Evolutionary conservation across 1,140 invertebrate species (phyloP).

Genomic region (Apolygus lucorum): DNA sequence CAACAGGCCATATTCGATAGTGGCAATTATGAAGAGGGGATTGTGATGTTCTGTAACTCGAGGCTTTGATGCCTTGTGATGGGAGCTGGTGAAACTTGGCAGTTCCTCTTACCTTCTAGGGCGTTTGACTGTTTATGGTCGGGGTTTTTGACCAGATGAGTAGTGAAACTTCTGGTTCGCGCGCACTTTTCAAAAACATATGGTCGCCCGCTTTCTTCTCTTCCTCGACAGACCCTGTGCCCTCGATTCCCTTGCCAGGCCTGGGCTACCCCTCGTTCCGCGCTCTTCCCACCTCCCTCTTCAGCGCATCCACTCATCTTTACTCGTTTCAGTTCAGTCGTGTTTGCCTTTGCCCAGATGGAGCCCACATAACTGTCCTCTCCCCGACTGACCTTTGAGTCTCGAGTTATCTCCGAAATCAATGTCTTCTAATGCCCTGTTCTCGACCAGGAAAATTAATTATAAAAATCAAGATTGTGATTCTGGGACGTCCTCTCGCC

Average conservation of each 20-base stretch:
- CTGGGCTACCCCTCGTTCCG: too few species aligned
- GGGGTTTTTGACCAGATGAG: not conserved
- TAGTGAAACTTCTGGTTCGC: not conserved
- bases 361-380: not conserved
- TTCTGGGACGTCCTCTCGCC: too few species aligned
- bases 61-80: not conserved
- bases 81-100: not conserved
- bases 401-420: too few species aligned
- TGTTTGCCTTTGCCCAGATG: not conserved
- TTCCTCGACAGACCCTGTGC: not conserved
- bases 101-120: not conserved
- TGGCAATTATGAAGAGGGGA: not conserved
- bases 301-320: too few species aligned
- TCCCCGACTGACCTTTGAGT: not conserved
- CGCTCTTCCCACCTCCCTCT: too few species aligned
- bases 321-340: too few species aligned
- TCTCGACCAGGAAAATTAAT: too few species aligned
- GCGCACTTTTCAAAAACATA: not conserved
- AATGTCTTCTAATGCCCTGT: too few species aligned
- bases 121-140: not conserved
- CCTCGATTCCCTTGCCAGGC: not conserved
- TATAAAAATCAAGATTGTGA: too few species aligned
- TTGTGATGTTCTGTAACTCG: not conserved
- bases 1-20: not conserved
- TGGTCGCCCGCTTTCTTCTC: not conserved